A percentile compares a stretch with the other conserved stretches of the same genome.
Evolutionary conservation across 23 tunicate species (phyloP).

Genomic region (Styela plicata): DNA sequence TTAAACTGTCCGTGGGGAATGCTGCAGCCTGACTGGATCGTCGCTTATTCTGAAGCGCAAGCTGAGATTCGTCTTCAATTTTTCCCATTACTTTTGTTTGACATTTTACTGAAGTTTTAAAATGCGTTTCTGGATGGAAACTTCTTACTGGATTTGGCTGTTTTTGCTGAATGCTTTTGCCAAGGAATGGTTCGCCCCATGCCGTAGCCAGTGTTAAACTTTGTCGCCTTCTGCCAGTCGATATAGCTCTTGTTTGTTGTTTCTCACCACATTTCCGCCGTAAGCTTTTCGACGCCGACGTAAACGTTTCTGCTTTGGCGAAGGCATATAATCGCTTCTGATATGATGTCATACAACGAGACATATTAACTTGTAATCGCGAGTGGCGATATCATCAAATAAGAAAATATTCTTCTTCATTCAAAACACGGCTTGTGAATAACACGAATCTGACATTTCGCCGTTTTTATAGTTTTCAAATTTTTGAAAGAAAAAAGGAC

Average conservation of each 20-base stretch:
- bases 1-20: neutral
- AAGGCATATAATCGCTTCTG: neutral
- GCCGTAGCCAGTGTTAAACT: conserved; percentile 20
- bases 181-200: neutral
- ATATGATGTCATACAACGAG: neutral
- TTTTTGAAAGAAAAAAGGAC: neutral
- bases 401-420: neutral
- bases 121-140: neutral
- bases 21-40: neutral
- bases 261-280: neutral
- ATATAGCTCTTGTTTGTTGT: neutral
- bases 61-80: neutral
- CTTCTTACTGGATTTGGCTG: neutral
- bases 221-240: neutral
- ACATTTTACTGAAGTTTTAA: neutral
- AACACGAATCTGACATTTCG: neutral
- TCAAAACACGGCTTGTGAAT: neutral
- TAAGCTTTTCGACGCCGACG: neutral
- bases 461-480: no score
- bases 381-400: neutral
- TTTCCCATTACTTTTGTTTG: neutral
- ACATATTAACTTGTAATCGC: neutral
- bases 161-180: neutral
- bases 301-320: neutral
- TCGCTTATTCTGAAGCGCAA: neutral